phyloP scores from a whole-genome alignment of 2,888 invertebrate genomes.

The Caenorhabditis afra region DNA sequence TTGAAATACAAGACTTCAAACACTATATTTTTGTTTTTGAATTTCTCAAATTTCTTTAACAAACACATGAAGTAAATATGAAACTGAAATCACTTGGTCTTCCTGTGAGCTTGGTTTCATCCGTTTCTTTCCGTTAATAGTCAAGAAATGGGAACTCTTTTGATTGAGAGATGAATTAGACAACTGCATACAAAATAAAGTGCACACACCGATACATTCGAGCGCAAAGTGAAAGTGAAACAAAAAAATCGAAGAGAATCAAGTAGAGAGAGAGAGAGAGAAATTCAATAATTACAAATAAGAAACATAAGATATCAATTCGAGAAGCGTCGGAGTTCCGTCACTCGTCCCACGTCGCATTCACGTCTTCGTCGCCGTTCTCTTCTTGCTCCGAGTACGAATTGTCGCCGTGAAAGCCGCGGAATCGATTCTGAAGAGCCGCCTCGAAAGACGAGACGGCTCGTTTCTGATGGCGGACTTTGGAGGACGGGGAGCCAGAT shows the following conservation, averaged over 20 bases:
- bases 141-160: too few relatives aligned
- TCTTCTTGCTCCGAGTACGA: constrained; percentile 61
- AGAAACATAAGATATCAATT: too few relatives aligned
- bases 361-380: constrained; percentile 53
- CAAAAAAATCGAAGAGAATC: background rate
- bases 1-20: too few relatives aligned
- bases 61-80: too few relatives aligned
- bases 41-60: too few relatives aligned
- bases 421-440: constrained; percentile 57
- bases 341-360: constrained; percentile 58
- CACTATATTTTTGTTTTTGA: too few relatives aligned
- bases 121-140: too few relatives aligned
- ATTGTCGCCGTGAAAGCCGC: constrained; percentile 58
- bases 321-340: background rate
- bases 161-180: too few relatives aligned
- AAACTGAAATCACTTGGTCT: too few relatives aligned
- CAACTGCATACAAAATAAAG: too few relatives aligned
- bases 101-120: too few relatives aligned
- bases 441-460: constrained; percentile 54
- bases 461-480: constrained; percentile 17
- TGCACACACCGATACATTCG: background rate
- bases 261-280: background rate
- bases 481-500: constrained; percentile 32
- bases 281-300: constrained; percentile 39
- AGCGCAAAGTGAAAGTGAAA: constrained; percentile 8